Evolutionary conservation across 1,140 invertebrate species (phyloP), one percentile per base, ranked within the genome.

Genomic region (Leptoteleia sp.): DNA sequence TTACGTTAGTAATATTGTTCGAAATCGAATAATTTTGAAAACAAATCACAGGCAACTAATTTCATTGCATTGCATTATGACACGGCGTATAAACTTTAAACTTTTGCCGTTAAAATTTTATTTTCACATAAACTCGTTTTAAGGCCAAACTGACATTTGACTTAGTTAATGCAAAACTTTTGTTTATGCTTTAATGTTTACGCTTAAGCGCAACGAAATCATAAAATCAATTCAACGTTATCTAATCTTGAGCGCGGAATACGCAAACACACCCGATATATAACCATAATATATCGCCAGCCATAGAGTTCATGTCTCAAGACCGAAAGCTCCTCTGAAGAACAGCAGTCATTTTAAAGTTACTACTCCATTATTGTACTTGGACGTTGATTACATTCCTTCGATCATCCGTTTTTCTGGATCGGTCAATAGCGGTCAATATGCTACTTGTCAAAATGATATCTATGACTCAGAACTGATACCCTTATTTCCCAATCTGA

Each of bases 371-470:
- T 77, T 70, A 70, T 70, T 50, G 57, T 59, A 52, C 48, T 35
- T 0, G 11, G 33, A 57, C 15, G 37, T 57, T 54, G 73, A 76
- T 76, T 55, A 62, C 47, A 59, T 70, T 57, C 50, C 43, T 40
- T 70, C 57, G 25, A 77, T 77, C 54, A 77, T 64, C 31, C 48
- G 52, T 76, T 70, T 70, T 50, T 61, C 13, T 47, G 12, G 38
- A 59, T 52, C 43, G 35, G 42, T 64, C 64, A 61, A 61, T 64
- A 43, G 43, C 22, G 55, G 43, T 65, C 59, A 57, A 64, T 70
- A 59, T 13, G 22, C 13, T 61, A 64, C 59, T 71, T 67, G 27
- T 78, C 37, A 57, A 71, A 71, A 42, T 59, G 42, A 77, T 71
- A 50, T 43, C 43, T 42, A 15, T 37, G 42, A 67, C 61, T 71